Conservation (phyloP, 1,140 invertebrate genomes). For the Uloborus diversus region DNA sequence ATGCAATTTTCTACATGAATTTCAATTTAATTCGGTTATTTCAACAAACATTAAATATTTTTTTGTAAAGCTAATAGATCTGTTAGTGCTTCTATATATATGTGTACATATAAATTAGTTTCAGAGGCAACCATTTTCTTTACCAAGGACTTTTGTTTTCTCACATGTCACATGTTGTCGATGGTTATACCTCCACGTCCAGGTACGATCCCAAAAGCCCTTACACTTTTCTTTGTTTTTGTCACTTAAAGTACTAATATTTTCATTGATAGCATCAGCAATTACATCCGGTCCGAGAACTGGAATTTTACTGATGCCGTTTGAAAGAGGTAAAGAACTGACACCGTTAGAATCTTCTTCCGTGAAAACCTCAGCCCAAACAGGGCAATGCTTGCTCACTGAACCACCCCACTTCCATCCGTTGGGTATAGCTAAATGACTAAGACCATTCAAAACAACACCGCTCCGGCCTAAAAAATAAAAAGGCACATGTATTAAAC, state of each 20-base stretch:
- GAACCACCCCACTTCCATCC: constrained; percentile 83
- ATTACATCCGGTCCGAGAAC: not conserved
- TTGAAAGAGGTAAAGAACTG: not conserved
- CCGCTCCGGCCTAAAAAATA: constrained; percentile 70
- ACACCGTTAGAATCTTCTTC: constrained; percentile 5
- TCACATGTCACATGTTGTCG: constrained; percentile 22
- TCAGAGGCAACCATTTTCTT: constrained; percentile 45
- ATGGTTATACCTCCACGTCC: constrained; percentile 31
- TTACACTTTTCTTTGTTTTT: constrained; percentile 19
- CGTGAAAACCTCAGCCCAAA: constrained; percentile 71
- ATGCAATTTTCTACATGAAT: too few species aligned
- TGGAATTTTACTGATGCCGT: constrained; percentile 17
- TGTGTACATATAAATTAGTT: too few species aligned
- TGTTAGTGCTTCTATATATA: not conserved
- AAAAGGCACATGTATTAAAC: not conserved
- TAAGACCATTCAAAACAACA: constrained; percentile 74
- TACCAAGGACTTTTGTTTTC: constrained; percentile 13
- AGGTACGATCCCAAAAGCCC: constrained; percentile 36
- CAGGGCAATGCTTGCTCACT: constrained; percentile 76
- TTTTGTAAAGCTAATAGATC: not conserved
- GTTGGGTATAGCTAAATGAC: constrained; percentile 79
- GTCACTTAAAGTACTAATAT: not conserved
- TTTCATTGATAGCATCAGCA: constrained; percentile 1
- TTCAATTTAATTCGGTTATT: too few species aligned
- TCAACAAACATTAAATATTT: not conserved